phyloP scores from a whole-genome alignment of 2,888 invertebrate genomes.

The Nephrotoma flavescens region DNA sequence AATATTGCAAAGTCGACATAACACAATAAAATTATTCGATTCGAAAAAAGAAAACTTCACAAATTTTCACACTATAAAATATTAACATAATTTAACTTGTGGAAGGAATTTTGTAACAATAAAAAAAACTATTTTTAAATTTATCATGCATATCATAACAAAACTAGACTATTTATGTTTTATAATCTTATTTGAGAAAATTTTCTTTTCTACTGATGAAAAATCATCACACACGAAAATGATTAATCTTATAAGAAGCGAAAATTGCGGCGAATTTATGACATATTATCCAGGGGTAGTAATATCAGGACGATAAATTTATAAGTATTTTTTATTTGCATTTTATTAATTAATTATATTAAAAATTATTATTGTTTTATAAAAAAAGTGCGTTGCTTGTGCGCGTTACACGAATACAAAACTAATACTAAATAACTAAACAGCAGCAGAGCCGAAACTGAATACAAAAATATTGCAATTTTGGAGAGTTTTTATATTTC shows the following conservation, averaged over 20 bases:
- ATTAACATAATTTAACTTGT: background rate
- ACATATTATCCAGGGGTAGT: background rate
- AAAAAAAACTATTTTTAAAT: background rate
- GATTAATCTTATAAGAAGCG: constrained; percentile 1
- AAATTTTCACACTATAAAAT: background rate
- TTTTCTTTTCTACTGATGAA: background rate
- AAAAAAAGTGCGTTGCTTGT: background rate
- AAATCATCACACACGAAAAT: background rate
- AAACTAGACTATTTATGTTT: background rate
- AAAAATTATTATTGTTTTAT: background rate
- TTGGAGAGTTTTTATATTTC: background rate
- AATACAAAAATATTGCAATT: background rate
- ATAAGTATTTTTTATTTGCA: background rate
- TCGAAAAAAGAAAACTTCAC: background rate
- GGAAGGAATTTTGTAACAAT: background rate
- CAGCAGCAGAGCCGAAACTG: background rate
- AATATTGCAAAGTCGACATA: background rate
- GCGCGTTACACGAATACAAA: background rate
- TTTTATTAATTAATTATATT: background rate
- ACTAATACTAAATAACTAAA: background rate
- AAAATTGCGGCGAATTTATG: background rate
- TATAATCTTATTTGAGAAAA: background rate
- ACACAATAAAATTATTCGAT: background rate
- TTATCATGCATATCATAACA: background rate
- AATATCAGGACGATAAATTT: background rate